A percentile compares a stretch with the other conserved stretches of the same genome.
Evolutionary conservation across 2,888 invertebrate genomes (phyloP).

Genomic region (Xanthia togata): DNA sequence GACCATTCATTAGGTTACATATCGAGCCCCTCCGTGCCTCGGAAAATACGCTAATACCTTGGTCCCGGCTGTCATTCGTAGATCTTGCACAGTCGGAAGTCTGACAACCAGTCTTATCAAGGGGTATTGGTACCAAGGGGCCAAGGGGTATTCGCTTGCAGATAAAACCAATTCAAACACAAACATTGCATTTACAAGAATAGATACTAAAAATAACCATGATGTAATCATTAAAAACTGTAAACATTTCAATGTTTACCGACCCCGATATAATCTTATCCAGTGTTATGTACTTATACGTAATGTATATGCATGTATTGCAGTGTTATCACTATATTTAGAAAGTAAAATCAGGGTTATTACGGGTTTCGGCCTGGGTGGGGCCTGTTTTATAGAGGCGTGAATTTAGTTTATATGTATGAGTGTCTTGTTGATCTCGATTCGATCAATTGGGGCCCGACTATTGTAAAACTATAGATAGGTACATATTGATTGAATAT

Average conservation of each 20-base stretch:
- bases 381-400: background rate
- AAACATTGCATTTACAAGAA: background rate
- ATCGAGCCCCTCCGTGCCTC: too few species aligned
- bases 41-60: too few species aligned
- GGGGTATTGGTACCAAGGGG: background rate
- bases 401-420: background rate
- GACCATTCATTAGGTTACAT: too few species aligned
- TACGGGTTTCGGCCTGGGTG: background rate
- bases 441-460: background rate
- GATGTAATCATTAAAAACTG: slow-evolving; percentile 21
- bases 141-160: too few species aligned
- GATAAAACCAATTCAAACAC: slow-evolving; percentile 6
- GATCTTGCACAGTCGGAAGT: too few species aligned
- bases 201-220: background rate
- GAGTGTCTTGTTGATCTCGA: background rate
- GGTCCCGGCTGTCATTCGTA: too few species aligned
- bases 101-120: too few species aligned
- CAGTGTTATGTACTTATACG: background rate
- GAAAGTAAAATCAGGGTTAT: slow-evolving; percentile 27
- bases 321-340: slow-evolving; percentile 18
- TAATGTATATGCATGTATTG: slow-evolving; percentile 8
- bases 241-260: slow-evolving; percentile 24
- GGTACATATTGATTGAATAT: background rate
- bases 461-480: background rate
- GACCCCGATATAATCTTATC: slow-evolving; percentile 27